Evolutionary conservation across 2,888 invertebrate genomes (phyloP).

Genomic region (Eubasilissa splendida): DNA sequence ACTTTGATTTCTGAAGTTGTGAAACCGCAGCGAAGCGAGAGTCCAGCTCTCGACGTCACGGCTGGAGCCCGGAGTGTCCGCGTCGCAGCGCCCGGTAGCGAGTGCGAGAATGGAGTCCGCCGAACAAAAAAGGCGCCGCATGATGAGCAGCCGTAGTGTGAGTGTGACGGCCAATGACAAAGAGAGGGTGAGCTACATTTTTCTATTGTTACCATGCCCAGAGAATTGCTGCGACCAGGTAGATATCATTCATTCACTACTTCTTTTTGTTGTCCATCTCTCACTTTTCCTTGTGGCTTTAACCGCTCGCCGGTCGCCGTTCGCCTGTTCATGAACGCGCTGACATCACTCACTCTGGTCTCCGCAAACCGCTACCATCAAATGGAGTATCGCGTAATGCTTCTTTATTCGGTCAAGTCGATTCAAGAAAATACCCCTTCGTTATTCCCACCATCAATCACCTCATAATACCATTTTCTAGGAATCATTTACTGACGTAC

Average conservation of each 20-base stretch:
- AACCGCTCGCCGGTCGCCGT: too few relatives aligned
- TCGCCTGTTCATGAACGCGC: too few relatives aligned
- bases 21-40: neutral
- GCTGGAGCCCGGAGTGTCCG: neutral
- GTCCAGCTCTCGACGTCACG: neutral
- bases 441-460: too few relatives aligned
- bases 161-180: conserved; percentile 53
- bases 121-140: conserved; percentile 52
- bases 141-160: conserved; percentile 56
- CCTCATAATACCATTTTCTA: too few relatives aligned
- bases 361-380: too few relatives aligned
- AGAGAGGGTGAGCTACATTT: conserved; percentile 71
- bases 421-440: too few relatives aligned
- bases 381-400: too few relatives aligned
- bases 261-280: conserved; percentile 42
- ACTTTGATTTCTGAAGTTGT: neutral
- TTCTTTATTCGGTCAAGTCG: too few relatives aligned
- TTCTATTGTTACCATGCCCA: conserved; percentile 73
- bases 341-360: too few relatives aligned
- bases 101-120: conserved; percentile 49
- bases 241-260: conserved; percentile 58
- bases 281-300: neutral
- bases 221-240: conserved; percentile 73
- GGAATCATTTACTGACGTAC: too few relatives aligned
- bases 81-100: neutral